These are phyloP conservation scores for Eulimnadia texana DNA, from an alignment of 1,140 invertebrate species.

Conservation along the genomic window DNA sequence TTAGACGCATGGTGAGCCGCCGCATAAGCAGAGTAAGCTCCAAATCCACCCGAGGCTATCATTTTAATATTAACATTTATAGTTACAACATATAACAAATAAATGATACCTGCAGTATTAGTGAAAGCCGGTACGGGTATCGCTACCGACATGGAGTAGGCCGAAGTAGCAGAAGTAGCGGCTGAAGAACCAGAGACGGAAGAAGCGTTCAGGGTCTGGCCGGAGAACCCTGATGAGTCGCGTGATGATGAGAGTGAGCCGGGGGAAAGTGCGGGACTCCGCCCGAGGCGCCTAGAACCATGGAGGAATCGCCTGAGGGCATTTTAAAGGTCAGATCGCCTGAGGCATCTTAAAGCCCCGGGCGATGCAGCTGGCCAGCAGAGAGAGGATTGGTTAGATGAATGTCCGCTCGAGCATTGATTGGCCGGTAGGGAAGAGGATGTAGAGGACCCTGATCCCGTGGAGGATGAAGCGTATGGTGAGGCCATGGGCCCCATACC, in stretches of 20 bases:
- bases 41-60: conserved; percentile 6
- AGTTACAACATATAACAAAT: not conserved
- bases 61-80: too few species aligned
- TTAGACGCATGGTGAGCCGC: not conserved
- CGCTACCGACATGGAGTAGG: not conserved
- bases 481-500: not conserved
- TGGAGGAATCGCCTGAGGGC: not conserved
- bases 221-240: not conserved
- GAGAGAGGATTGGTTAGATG: not conserved
- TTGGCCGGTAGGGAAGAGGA: not conserved
- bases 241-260: not conserved
- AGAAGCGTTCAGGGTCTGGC: not conserved
- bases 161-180: not conserved
- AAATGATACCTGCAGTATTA: not conserved
- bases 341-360: too few species aligned
- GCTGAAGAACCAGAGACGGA: not conserved
- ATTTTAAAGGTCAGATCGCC: not conserved
- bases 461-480: not conserved
- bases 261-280: not conserved
- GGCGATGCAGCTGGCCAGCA: not conserved
- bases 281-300: not conserved
- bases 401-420: not conserved
- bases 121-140: not conserved
- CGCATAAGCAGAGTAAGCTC: conserved; percentile 8
- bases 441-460: too few species aligned